Percentiles rank a stretch among this genome's conserved stretches.
Evolutionary conservation across 2,888 invertebrate species (phyloP).

Genomic region (Stenodema calcarata): DNA sequence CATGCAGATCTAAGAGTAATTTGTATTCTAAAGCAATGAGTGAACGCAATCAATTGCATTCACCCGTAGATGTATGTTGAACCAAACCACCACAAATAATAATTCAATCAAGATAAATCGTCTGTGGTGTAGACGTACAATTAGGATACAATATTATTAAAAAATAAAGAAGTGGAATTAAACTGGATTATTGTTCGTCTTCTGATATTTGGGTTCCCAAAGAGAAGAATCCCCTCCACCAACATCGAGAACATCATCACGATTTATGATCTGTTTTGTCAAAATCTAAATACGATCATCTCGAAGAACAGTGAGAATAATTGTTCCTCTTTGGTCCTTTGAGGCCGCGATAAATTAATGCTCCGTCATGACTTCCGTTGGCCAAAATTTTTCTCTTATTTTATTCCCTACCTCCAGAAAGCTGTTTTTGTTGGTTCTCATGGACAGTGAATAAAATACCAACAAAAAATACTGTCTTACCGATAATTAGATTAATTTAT

Average conservation of each 20-base stretch:
- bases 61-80: no score
- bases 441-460: neutral
- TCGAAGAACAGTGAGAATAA: neutral
- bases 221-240: no score
- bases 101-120: no score
- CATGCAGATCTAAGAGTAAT: no score
- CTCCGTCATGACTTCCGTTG: conserved; percentile 13
- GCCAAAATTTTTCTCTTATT: neutral
- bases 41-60: no score
- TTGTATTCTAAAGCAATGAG: no score
- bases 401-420: neutral
- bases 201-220: no score
- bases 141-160: no score
- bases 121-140: no score
- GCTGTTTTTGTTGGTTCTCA: neutral
- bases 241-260: neutral
- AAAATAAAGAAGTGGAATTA: no score
- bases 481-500: conserved; percentile 16
- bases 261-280: neutral
- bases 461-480: neutral
- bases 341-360: neutral
- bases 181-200: no score
- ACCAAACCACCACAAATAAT: no score
- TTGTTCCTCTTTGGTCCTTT: neutral
- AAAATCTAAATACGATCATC: neutral